Percentiles rank a stretch among this genome's conserved stretches.
phyloP scores from a whole-genome alignment of 1,140 invertebrate genomes.

The Chrysomallon squamiferum region DNA sequence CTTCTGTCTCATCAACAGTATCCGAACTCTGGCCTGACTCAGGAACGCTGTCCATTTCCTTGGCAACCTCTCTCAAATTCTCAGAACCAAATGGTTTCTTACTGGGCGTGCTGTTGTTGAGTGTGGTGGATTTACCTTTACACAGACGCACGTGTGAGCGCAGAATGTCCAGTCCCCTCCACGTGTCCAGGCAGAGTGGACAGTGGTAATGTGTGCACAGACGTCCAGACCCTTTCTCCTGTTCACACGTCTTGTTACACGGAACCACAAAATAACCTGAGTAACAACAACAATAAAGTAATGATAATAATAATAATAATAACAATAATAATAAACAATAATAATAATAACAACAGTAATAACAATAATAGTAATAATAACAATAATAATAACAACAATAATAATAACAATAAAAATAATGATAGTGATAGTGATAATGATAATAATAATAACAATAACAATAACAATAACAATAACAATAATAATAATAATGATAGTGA shows the following conservation, averaged over 20 bases:
- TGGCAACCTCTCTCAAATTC: background rate
- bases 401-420: no score
- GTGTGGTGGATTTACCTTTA: background rate
- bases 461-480: no score
- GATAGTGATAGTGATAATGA: no score
- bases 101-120: background rate
- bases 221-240: background rate
- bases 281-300: no score
- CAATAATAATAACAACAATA: no score
- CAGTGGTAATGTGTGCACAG: slow-evolving; percentile 2
- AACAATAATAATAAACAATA: no score
- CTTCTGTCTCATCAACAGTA: background rate
- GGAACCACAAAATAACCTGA: background rate
- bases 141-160: background rate
- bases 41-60: background rate
- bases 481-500: no score
- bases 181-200: background rate
- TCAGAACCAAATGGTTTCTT: background rate
- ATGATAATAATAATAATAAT: no score
- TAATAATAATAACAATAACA: no score
- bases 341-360: no score
- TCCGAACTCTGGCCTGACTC: background rate
- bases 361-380: no score
- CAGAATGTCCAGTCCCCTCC: background rate
- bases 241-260: background rate